Conservation (phyloP, 2,797 vertebrate genomes). For the Pseudomugil tenellus region DNA sequence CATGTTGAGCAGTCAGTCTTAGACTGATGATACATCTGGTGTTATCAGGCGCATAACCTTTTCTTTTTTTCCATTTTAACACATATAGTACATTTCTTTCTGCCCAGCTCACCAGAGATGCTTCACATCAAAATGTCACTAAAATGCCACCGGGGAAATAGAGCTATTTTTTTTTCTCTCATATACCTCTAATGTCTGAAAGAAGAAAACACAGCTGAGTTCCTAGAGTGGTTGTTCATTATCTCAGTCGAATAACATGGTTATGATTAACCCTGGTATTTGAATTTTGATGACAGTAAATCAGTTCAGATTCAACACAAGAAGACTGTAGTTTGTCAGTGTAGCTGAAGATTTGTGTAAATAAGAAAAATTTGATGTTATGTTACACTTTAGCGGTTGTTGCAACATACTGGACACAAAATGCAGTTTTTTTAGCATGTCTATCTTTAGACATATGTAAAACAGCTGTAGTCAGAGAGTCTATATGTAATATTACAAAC, state of each 20-base stretch:
- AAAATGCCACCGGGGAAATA: slow-evolving; percentile 84
- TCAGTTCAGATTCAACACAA: slow-evolving; percentile 31
- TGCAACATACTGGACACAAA: neutral
- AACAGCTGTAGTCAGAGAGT: neutral
- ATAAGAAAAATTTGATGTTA: neutral
- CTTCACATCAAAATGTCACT: slow-evolving; percentile 84
- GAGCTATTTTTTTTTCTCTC: slow-evolving; percentile 64
- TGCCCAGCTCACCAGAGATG: slow-evolving; percentile 67
- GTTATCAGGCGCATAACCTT: slow-evolving; percentile 51
- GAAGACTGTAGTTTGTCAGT: slow-evolving; percentile 17
- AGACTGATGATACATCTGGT: slow-evolving; percentile 63
- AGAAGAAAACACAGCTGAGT: slow-evolving; percentile 58
- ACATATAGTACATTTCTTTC: slow-evolving; percentile 73
- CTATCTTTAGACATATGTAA: neutral
- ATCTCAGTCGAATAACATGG: slow-evolving; percentile 70
- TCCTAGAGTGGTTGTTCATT: slow-evolving; percentile 75
- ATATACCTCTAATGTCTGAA: slow-evolving; percentile 66
- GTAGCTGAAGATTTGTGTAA: slow-evolving; percentile 32
- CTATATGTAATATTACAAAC: no score
- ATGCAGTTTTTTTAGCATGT: neutral
- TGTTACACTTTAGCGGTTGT: neutral
- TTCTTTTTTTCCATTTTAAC: slow-evolving; percentile 53
- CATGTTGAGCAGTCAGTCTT: slow-evolving; percentile 58
- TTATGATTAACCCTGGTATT: slow-evolving; percentile 50
- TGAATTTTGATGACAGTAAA: slow-evolving; percentile 44